These are phyloP conservation scores for Hypotaenidia okinawae DNA, from an alignment of 2,797 vertebrate species.

Conservation along the genomic window DNA sequence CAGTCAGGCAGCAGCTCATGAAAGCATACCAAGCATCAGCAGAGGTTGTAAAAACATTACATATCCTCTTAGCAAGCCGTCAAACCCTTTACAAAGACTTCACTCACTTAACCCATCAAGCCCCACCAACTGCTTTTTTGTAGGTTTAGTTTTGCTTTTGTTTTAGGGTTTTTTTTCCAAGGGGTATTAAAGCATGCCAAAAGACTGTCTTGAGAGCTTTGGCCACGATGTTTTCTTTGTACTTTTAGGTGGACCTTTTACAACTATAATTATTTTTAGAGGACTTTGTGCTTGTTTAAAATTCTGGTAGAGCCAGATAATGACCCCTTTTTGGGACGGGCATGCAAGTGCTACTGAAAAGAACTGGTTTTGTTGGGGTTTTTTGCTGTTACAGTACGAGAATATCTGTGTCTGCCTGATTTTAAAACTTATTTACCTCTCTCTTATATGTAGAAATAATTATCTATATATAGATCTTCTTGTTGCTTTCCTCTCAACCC, in stretches of 20 bases:
- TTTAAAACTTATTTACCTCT: background rate
- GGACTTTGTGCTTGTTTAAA: background rate
- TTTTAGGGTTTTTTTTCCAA: background rate
- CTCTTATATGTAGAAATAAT: background rate
- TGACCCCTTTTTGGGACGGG: background rate
- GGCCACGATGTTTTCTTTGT: background rate
- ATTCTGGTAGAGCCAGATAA: background rate
- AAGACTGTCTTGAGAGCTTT: background rate
- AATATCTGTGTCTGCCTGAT: background rate
- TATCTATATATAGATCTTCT: background rate
- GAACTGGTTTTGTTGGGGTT: background rate
- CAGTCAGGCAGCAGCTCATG: background rate
- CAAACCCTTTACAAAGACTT: background rate
- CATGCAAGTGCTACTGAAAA: background rate
- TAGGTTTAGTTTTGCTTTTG: background rate
- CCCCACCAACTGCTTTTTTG: background rate
- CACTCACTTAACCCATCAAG: background rate
- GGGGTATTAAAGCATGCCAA: background rate
- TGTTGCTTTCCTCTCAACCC: background rate
- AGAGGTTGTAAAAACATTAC: background rate
- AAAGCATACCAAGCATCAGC: background rate
- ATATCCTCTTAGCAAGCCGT: conserved; percentile 9
- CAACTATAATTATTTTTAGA: background rate
- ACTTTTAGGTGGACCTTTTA: background rate
- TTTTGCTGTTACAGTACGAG: background rate